Conservation (phyloP, 2,797 vertebrate species). For the Spinus pinus region DNA sequence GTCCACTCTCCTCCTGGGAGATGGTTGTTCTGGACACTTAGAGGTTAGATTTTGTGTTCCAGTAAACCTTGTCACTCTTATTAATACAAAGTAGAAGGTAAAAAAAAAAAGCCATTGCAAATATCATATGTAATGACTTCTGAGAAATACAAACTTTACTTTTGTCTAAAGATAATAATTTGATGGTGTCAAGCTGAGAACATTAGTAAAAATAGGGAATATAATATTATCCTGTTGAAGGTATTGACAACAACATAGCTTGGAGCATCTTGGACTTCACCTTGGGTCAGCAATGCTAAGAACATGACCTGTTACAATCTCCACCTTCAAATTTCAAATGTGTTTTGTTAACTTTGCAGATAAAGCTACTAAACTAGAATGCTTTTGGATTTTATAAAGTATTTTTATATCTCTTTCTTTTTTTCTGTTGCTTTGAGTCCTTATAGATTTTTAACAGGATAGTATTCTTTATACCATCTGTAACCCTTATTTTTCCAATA, state of each 20-base stretch:
- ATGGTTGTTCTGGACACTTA: not conserved
- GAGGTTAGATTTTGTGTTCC: not conserved
- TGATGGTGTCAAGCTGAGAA: not conserved
- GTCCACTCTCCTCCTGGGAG: not conserved
- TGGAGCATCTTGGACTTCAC: not conserved
- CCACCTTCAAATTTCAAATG: not conserved
- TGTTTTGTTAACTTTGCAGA: not conserved
- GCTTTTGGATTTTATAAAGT: not conserved
- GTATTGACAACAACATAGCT: not conserved
- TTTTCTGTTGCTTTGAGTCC: not conserved
- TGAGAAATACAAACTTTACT: not conserved
- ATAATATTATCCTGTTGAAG: not conserved
- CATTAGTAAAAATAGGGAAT: not conserved
- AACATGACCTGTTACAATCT: not conserved
- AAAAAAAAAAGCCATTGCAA: not conserved
- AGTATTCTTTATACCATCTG: constrained; percentile 12
- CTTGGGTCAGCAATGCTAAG: not conserved
- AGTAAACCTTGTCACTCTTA: not conserved
- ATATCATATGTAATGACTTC: not conserved
- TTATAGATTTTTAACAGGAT: constrained; percentile 3
- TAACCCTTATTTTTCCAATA: not conserved
- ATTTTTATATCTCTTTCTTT: not conserved
- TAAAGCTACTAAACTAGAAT: not conserved
- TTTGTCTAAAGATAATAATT: not conserved
- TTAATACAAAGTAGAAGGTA: not conserved